These are phyloP conservation scores for Pachyuromys duprasi DNA, from an alignment of 2,797 vertebrate genomes.

Conservation along the genomic window DNA sequence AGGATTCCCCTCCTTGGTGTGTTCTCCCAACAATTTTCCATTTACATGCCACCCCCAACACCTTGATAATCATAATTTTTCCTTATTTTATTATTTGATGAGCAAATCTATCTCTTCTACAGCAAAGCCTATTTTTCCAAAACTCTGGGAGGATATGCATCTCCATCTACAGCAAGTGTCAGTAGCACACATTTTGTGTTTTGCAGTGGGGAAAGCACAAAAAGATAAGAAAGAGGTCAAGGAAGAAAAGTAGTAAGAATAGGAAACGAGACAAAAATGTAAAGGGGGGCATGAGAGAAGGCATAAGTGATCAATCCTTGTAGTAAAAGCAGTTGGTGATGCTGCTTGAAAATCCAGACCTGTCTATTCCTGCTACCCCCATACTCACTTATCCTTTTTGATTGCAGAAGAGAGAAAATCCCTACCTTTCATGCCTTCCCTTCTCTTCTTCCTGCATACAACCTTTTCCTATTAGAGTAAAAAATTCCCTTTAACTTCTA, in stretches of 20 bases:
- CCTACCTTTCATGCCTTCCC: background rate
- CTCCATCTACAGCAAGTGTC: background rate
- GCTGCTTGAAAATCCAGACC: accelerated
- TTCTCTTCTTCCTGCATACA: background rate
- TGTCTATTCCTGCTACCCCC: background rate
- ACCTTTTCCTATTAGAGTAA: background rate
- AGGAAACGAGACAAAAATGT: background rate
- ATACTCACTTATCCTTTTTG: background rate
- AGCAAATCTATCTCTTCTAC: background rate
- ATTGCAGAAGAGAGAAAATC: background rate
- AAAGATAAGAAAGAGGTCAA: background rate
- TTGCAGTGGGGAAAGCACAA: background rate
- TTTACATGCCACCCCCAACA: no score
- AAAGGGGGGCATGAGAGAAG: background rate
- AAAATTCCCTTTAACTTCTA: background rate
- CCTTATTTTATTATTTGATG: background rate
- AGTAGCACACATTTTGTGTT: background rate
- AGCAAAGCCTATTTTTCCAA: background rate
- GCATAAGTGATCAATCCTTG: background rate
- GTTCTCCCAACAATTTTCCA: background rate
- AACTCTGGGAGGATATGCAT: no score
- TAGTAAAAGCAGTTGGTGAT: background rate
- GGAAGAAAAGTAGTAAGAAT: background rate
- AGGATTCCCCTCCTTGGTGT: background rate
- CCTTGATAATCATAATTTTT: background rate